Base-by-base conservation (phyloP, 2,888 invertebrate genomes). In the Drosophila pegasa region DNA sequence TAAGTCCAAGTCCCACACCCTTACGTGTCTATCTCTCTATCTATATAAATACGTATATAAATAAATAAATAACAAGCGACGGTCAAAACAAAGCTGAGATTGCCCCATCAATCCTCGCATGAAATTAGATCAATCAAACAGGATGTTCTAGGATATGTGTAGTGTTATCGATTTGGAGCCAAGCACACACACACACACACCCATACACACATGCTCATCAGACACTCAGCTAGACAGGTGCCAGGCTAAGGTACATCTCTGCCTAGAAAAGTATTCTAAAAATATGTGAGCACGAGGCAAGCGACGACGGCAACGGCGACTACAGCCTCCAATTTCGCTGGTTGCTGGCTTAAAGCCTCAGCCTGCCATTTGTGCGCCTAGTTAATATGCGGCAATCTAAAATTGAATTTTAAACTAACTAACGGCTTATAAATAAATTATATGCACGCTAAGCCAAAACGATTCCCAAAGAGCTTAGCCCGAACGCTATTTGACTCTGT, bases 101-200 rank as follows among this genome's bases (percentile, higher is more conserved):
- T 84, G 72, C 59, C 41, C 37, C 71, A 85, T 88, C 72, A 86
- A 73, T 78, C 70, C 65, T 60, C 51, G 33, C 75, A 67, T 64
- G 56, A 63, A 75, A 80, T 84, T 69, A 76, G 71, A 85, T 85
- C 87, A 83, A 87, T 87, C 84, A 86, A 75, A 73, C 61, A 20
- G 67, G 50, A 61, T 62, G 57, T 51, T 57, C 48, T 60, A 50
- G 52, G 61, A 51, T 64, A 68, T 63, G 47, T 71, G 67, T 65
- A 70, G 43, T 71, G 40, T 51, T 82, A 85, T 85, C 80, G 87
- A 88, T 87, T 87, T 69, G 67, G 38, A 62, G 68, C 55, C 54
- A 48, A n/a, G 12, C 45, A 48, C 25, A 47, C 25, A 43, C 27
- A 37, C 38, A 41, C 14, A 52, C 9, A 38, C 29, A 22, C 10